Evolutionary conservation across 2,888 invertebrate genomes (phyloP), one percentile per base, ranked within the genome.

Genomic region (Ashinkailepas kermadecensis): DNA sequence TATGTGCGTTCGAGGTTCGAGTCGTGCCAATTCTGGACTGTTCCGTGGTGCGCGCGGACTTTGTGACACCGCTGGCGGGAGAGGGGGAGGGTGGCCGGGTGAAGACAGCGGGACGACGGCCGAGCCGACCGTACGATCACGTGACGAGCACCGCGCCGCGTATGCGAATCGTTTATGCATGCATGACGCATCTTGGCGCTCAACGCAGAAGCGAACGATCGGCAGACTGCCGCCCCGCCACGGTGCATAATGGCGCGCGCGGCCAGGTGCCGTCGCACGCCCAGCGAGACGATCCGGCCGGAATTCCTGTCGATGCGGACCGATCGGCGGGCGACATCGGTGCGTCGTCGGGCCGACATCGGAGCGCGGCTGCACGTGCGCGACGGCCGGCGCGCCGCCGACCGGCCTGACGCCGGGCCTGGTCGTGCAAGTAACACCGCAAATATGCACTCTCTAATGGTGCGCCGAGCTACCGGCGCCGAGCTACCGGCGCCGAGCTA

Each of bases 361-460:
- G 39, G 39, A 39, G 39, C 39, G 39, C 39, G 39, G 39, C 39
- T 39, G 39, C 39, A 39, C 39, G 39, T 39, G 39, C 39, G 39
- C 39, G 39, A 4, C 39, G 39, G 21, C n/a, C 64, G 64, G 64
- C 64, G 64, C 67, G 67, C 67, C 23, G 23, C 25, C n/a, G 67
- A 23, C 12, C 23, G 23, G 10, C 9, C 23, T 9, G 67, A 12
- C 8, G 67, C 67, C 23, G 23, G 39, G 39, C 39, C 39, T 1
- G 39, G 39, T 11, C 59, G 59, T 59, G 59, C 59, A 59, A 59
- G 59, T 15, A 21, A 56, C 74, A 56, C 21, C 54, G 56, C 74
- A 56, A 74, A 74, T 74, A 56, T 74, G 74, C 74, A 56, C 56
- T 74, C 54, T 56, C 74, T 74, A 54, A 70, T 54, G 39, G 70